Base-by-base conservation (phyloP, 2,113 vertebrate genomes). In the Python bivittatus region DNA sequence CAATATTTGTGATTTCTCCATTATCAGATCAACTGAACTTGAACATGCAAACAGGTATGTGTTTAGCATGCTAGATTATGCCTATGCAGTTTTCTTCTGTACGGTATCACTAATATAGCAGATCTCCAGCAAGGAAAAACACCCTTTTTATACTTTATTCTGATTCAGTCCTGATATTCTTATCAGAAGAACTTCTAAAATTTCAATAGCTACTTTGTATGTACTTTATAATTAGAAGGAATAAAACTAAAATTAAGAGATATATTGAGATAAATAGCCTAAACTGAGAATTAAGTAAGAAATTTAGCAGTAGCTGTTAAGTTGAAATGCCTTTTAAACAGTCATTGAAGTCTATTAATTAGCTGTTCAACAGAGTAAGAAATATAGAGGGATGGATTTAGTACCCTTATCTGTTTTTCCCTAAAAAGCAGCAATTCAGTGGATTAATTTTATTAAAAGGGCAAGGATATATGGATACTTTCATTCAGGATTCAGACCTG, bases 251-350 rank as follows among this genome's bases (percentile, higher is more conserved):
- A 79, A 79, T 79, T 79, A 79, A 42, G 72, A 79, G 33, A 7
- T 79, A 79, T 56, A 57, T 44, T 79, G 0, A 83, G 44, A 88
- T 22, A 17, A 33, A 88, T 33, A 88, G 64, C 29, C n/a, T 84
- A 85, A 91, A 61, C 56, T 57, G 17, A 27, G 22, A 22, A 23
- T 90, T 15, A 57, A 56, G 95, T 94, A 92, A 87, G 92, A 94
- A 91, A 85, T 84, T 94, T 91, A 95, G 23, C 0, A 25, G 52
- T 58, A 88, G 87, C 7, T 72, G 4, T 7, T 60, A 54, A 68
- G 92, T 87, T 58, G 53, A 61, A 11, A 15, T 25, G 6, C 27
- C 44, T 27, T 86, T 86, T 64, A 91, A 86, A 91, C 12, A 64
- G 61, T 38, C 6, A 6, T 68, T 38, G n/a, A 86, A 91, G 22